Conservation (phyloP, 2,113 vertebrate genomes). For the Dinomys branickii region DNA sequence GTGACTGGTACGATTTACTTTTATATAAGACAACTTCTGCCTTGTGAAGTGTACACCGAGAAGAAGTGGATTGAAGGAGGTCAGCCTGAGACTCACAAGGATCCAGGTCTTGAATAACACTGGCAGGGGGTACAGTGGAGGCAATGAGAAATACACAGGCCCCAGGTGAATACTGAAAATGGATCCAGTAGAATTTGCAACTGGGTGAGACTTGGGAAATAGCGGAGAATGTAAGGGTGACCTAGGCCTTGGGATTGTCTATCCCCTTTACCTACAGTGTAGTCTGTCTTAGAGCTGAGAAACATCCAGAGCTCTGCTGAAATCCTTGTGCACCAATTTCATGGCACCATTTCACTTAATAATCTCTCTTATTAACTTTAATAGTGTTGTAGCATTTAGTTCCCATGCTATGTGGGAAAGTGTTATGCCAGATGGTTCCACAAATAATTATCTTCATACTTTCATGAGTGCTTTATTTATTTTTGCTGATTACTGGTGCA, state of each 20-base stretch:
- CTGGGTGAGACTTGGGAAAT: neutral
- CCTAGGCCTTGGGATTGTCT: neutral
- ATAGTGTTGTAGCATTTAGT: slow-evolving; percentile 52
- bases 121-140: neutral
- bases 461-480: slow-evolving; percentile 65
- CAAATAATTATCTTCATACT: slow-evolving; percentile 73
- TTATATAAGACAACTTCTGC: neutral
- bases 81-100: neutral
- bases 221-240: neutral
- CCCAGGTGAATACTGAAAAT: neutral
- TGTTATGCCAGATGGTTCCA: slow-evolving; percentile 62
- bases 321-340: slow-evolving; percentile 39
- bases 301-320: neutral
- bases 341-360: slow-evolving; percentile 23
- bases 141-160: neutral
- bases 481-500: slow-evolving; percentile 64
- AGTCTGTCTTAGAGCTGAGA: neutral
- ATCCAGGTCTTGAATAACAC: neutral
- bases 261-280: neutral
- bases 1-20: neutral
- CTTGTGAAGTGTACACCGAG: neutral
- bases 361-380: slow-evolving; percentile 70
- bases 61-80: neutral
- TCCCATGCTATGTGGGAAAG: neutral
- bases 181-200: neutral